Percentiles rank a stretch among this genome's conserved stretches.
phyloP scores from a whole-genome alignment of 2,113 vertebrate species.

The Camelus bactrianus region DNA sequence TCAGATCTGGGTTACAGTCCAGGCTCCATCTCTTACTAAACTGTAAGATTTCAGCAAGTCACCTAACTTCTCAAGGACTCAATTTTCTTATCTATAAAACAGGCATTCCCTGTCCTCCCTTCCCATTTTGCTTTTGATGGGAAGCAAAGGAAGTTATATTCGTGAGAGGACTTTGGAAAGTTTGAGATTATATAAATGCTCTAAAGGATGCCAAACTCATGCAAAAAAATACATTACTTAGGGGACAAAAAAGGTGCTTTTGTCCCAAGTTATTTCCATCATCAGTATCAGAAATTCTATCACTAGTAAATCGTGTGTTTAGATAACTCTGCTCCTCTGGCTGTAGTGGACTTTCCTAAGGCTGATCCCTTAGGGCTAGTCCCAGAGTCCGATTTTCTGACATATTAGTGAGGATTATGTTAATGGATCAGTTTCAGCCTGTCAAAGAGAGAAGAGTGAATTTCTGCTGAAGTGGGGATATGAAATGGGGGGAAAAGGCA shows the following conservation, averaged over 20 bases:
- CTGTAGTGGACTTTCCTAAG: not conserved
- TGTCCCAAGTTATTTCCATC: not conserved
- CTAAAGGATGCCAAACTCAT: not conserved
- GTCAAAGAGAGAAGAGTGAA: not conserved
- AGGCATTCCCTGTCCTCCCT: too few species aligned
- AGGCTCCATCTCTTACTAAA: not conserved
- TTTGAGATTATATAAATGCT: not conserved
- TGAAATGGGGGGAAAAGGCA: not conserved
- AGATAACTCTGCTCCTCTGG: not conserved
- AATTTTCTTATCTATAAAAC: not conserved
- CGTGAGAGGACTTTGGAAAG: not conserved
- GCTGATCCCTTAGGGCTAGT: not conserved
- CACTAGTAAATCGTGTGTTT: not conserved
- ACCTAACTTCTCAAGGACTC: not conserved
- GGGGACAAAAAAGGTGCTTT: not conserved
- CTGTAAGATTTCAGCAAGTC: not conserved
- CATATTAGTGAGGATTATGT: not conserved
- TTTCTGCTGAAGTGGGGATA: not conserved
- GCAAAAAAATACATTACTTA: not conserved
- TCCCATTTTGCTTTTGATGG: constrained; percentile 28
- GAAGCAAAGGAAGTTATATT: not conserved
- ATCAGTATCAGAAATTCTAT: not conserved
- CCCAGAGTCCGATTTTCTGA: not conserved
- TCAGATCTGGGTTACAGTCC: not conserved
- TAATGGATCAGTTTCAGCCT: not conserved